phyloP scores from a whole-genome alignment of 2,113 vertebrate species.

The Ceyx cyanopectus region DNA sequence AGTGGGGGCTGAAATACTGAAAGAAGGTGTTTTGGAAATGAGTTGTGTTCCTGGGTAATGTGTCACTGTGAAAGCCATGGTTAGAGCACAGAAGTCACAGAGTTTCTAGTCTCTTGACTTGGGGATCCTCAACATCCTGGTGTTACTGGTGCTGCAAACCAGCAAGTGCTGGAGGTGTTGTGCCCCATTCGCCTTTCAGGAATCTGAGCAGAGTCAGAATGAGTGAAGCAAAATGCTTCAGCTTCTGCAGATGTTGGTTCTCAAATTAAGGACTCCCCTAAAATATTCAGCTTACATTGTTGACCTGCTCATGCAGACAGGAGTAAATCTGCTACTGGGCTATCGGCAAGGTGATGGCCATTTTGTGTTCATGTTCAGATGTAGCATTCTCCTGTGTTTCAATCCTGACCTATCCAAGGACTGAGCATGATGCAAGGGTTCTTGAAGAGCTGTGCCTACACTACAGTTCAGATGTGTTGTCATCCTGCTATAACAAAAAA shows the following conservation, averaged over 20 bases:
- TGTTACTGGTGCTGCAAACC: not conserved
- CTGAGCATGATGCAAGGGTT: not conserved
- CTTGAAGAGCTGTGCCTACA: not conserved
- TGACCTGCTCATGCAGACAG: not conserved
- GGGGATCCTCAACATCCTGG: not conserved
- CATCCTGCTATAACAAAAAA: slow-evolving; percentile 1
- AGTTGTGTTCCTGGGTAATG: not conserved
- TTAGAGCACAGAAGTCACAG: not conserved
- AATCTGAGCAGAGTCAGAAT: not conserved
- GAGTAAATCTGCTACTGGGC: not conserved
- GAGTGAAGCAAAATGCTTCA: not conserved
- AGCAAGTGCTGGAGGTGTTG: not conserved
- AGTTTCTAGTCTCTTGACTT: not conserved
- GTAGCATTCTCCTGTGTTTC: not conserved
- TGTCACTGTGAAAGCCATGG: not conserved
- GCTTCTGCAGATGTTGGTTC: not conserved
- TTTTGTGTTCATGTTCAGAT: not conserved
- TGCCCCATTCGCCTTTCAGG: not conserved
- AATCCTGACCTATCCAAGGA: not conserved
- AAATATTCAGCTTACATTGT: not conserved
- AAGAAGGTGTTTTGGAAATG: not conserved
- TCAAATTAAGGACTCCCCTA: not conserved
- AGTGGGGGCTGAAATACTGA: not conserved
- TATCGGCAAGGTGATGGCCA: not conserved
- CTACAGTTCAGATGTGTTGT: not conserved